Evolutionary conservation across 2,113 vertebrate genomes (phyloP).

Genomic region (Oreochromis niloticus): DNA sequence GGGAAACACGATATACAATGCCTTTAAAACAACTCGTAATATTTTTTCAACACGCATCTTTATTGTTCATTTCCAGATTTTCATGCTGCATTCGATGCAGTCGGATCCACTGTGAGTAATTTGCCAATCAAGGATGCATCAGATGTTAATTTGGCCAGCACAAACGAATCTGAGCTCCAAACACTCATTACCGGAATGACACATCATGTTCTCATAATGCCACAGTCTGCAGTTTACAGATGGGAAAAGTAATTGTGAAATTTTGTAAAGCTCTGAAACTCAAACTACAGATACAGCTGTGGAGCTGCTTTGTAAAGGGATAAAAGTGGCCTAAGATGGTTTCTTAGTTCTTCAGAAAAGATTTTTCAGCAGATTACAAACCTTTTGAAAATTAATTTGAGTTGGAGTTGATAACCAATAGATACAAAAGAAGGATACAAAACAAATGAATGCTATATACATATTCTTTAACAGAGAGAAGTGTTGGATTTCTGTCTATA

Average conservation of each 20-base stretch:
- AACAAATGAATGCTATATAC: neutral
- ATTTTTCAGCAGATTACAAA: neutral
- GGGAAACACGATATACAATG: neutral
- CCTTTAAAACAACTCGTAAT: neutral
- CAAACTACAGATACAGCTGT: neutral
- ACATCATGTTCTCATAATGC: conserved; percentile 5
- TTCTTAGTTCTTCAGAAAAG: neutral
- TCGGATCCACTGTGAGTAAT: neutral
- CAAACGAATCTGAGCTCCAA: neutral
- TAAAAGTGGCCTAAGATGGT: neutral
- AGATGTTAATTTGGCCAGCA: neutral
- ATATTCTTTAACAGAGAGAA: neutral
- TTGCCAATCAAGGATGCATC: neutral
- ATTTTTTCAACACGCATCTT: neutral
- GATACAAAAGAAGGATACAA: neutral
- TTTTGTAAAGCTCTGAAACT: neutral
- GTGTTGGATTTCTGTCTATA: neutral
- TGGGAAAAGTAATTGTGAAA: neutral
- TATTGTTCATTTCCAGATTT: neutral
- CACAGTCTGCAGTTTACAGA: conserved; percentile 9
- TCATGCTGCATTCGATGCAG: neutral
- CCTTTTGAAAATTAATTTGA: neutral
- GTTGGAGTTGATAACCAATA: neutral
- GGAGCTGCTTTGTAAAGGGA: neutral
- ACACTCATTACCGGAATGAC: conserved; percentile 4